phyloP scores from a whole-genome alignment of 1,140 invertebrate genomes.

The Zaprionus ghesquierei region DNA sequence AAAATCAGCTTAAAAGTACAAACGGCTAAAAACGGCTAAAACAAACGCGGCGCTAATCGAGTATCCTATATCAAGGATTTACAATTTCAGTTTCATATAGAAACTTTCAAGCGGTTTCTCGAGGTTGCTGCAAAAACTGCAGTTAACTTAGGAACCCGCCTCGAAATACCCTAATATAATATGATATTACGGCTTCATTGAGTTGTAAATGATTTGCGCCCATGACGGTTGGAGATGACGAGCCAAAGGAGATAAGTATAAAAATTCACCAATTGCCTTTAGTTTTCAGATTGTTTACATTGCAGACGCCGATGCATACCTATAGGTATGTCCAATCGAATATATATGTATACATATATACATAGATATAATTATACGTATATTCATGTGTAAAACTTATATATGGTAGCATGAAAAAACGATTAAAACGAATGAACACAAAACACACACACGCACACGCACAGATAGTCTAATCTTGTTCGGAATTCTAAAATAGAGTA shows the following conservation, averaged over 20 bases:
- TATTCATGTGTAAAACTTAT: not conserved
- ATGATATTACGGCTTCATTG: conserved; percentile 45
- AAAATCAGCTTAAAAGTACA: not conserved
- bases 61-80: conserved; percentile 28
- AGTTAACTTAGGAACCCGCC: not conserved
- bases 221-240: not conserved
- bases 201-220: conserved; percentile 33
- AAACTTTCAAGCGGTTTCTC: not conserved
- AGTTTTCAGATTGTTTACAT: conserved; percentile 53
- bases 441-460: not conserved
- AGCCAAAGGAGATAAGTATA: conserved; percentile 19
- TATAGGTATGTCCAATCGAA: not conserved
- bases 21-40: not conserved
- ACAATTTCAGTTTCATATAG: conserved; percentile 2
- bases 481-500: not conserved
- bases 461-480: not conserved
- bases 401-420: conserved; percentile 16
- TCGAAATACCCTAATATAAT: not conserved
- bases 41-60: conserved; percentile 2
- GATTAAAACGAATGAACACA: not conserved
- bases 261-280: conserved; percentile 80
- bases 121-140: not conserved
- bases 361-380: not conserved
- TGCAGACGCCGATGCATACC: conserved; percentile 1
- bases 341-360: conserved; percentile 9